Base-by-base conservation (phyloP, 2,113 vertebrate species). In the Phoenicopterus ruber region DNA sequence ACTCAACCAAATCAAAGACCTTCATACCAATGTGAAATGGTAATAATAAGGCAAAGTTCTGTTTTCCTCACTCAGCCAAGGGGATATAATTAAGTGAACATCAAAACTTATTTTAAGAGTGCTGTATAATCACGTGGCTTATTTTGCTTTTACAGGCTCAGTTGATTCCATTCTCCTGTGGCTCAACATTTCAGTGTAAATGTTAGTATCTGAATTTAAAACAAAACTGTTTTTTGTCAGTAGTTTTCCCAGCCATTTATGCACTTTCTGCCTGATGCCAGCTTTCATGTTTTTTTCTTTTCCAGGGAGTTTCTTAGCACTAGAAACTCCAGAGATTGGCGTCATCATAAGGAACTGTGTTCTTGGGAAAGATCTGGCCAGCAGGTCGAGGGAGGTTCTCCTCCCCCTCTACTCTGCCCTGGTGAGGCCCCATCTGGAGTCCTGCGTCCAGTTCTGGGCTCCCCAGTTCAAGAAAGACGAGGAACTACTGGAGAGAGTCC, bases 11-110 rank as follows among this genome's bases (percentile, higher is more conserved):
- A 76, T 91, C 93, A 86, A 91, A 78, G 90, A 83, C 79, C 79
- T 92, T 90, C 58, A 31, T 54, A 90, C 82, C 11, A 63, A 86
- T 42, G 31, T 74, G 66, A 83, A 91, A 77, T 71, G 32, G 20
- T 86, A 93, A 96, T 78, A 95, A 94, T 76, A 90, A 70, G 46
- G 40, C 55, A 94, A 80, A 54, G 32, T 88, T 90, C 42, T 77
- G 71, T 96, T 97, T 96, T 85, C 63, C 67, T 92, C 74, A 92
- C 59, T 95, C 79, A 92, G 67, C 62, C 71, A 86, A 58, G 55
- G 62, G 59, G 34, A 59, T 78, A 38, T 70, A 95, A 96, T 95
- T 85, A 91, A 70, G 20, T 54, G 87, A 96, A 82, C 66, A 92
- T 94, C 73, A 69, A 93, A 79, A 94, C 67, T 94, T 85, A 83